phyloP scores from a whole-genome alignment of 2,888 invertebrate species.

The Amiota minor region DNA sequence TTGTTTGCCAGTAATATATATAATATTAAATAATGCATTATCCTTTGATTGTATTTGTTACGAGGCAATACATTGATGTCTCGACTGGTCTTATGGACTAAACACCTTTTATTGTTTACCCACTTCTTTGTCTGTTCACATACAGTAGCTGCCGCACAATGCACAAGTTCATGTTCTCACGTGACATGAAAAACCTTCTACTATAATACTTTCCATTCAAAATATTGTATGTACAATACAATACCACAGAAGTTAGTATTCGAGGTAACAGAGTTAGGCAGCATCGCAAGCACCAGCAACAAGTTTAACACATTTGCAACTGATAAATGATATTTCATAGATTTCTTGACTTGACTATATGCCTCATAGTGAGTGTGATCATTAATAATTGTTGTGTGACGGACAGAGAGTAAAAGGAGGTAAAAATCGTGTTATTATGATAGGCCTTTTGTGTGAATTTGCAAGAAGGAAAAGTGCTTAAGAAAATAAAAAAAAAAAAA shows the following conservation, averaged over 20 bases:
- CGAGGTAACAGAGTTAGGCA: no score
- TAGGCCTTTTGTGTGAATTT: conserved; percentile 21
- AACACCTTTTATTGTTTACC: no score
- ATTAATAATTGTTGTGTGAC: conserved; percentile 63
- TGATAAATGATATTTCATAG: conserved; percentile 69
- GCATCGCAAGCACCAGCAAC: conserved; percentile 54
- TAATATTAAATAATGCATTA: conserved; percentile 45
- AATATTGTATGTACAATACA: background rate
- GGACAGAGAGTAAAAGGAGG: background rate
- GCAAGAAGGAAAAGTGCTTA: no score
- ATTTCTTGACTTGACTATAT: conserved; percentile 53
- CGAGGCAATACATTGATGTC: background rate
- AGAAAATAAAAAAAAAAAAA: no score
- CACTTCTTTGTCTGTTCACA: conserved; percentile 37
- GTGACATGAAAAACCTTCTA: conserved; percentile 68
- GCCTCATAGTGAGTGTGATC: conserved; percentile 49
- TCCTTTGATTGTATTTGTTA: conserved; percentile 28
- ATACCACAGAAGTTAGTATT: no score
- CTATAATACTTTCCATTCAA: conserved; percentile 4
- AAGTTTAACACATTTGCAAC: conserved; percentile 66
- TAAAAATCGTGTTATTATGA: background rate
- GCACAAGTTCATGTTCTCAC: conserved; percentile 46
- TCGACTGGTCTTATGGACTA: conserved; percentile 3
- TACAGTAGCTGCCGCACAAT: conserved; percentile 49
- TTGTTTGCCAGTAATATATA: conserved; percentile 59